phyloP scores from a whole-genome alignment of 2,888 invertebrate species.

The Cheilosia vulpina region DNA sequence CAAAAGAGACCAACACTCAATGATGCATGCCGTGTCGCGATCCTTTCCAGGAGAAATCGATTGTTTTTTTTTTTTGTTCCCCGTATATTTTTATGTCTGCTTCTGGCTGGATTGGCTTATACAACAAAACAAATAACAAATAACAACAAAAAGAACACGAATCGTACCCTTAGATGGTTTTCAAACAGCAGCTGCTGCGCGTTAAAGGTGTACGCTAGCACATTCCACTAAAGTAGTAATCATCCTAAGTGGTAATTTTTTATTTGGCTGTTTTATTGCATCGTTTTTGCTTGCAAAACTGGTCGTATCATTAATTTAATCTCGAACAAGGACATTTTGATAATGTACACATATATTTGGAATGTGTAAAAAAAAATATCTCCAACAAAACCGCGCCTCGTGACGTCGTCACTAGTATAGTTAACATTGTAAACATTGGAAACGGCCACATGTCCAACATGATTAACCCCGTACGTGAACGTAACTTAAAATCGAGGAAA shows the following conservation, averaged over 20 bases:
- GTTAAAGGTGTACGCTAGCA: slow-evolving; percentile 25
- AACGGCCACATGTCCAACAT: slow-evolving; percentile 43
- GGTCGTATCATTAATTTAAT: slow-evolving; percentile 29
- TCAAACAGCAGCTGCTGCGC: slow-evolving; percentile 41
- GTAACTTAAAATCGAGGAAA: slow-evolving; percentile 19
- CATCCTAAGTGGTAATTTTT: slow-evolving; percentile 48
- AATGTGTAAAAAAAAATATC: slow-evolving; percentile 7
- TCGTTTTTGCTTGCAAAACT: slow-evolving; percentile 2
- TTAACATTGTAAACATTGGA: slow-evolving; percentile 20
- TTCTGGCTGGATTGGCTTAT: not conserved
- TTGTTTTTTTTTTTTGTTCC: slow-evolving; percentile 4
- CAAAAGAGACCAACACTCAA: slow-evolving; percentile 25
- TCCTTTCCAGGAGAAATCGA: slow-evolving; percentile 31
- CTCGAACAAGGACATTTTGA: slow-evolving; percentile 23
- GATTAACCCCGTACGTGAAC: slow-evolving; percentile 50
- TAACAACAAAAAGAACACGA: slow-evolving; percentile 4
- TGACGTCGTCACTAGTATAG: slow-evolving; percentile 12
- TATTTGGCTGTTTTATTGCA: not conserved
- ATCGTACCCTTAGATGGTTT: not conserved
- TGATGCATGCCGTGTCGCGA: slow-evolving; percentile 17
- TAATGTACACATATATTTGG: not conserved
- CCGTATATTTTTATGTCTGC: slow-evolving; percentile 19
- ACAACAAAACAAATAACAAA: slow-evolving; percentile 14
- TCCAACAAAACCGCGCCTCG: slow-evolving; percentile 20
- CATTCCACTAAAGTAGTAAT: slow-evolving; percentile 48